Evolutionary conservation across 1,140 invertebrate genomes (phyloP), one percentile per base, ranked within the genome.

Genomic region (Adelges cooleyi): DNA sequence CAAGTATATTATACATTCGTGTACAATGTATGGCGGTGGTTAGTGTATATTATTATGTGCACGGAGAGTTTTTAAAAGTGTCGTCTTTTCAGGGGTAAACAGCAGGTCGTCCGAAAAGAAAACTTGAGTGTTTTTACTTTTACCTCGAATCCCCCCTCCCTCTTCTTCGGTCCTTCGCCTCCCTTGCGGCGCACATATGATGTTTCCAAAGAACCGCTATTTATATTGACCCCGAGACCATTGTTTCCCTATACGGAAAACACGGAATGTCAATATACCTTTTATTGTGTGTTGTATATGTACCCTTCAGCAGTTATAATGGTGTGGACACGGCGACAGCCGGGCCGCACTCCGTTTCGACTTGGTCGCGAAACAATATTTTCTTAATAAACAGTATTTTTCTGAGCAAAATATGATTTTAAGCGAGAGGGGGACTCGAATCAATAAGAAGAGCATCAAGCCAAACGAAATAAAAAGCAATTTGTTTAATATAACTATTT

Each of bases 251-350:
- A n/a, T n/a, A 36, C 40, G 40, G 22, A 59, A 59, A 59, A 59
- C 54, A 59, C 54, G 54, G 40, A 59, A 59, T 59, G 54, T 59
- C 54, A 59, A 59, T 59, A 59, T 59, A 59, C 54, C 54, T 59
- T 59, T 59, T 59, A 59, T 59, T 59, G 40, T 59, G 38, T 23
- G 40, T 23, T n/a, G n/a, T n/a, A n/a, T n/a, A n/a, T n/a, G n/a
- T n/a, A n/a, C n/a, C n/a, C n/a, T n/a, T n/a, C n/a, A n/a, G n/a
- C n/a, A n/a, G n/a, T n/a, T n/a, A n/a, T n/a, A n/a, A n/a, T n/a
- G n/a, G n/a, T n/a, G n/a, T n/a, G n/a, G n/a, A n/a, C 18, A 22
- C 36, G 22, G 33, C 17, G 13, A 38, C 52, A n/a, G n/a, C 18
- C 18, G 15, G 36, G 13, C 18, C 20, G 36, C 13, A 23, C n/a